A percentile compares a stretch with the other conserved stretches of the same genome.
These are phyloP conservation scores for Protaetia brevitarsis DNA, from an alignment of 1,140 invertebrate genomes.

Conservation along the genomic window DNA sequence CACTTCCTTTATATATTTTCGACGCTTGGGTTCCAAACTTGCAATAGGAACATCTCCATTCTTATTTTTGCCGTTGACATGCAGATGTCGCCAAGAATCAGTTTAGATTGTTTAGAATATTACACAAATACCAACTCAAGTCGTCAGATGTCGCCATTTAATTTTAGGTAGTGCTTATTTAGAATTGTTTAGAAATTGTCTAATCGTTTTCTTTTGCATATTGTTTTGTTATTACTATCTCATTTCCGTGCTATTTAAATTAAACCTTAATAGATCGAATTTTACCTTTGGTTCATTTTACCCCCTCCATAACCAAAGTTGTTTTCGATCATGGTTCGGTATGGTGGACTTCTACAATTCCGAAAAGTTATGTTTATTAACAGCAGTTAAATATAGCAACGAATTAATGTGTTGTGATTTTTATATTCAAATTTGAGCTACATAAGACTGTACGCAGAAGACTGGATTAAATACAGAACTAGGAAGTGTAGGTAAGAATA, in stretches of 20 bases:
- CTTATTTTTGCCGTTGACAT: no score
- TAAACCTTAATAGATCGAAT: background rate
- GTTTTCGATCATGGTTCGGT: conserved; percentile 18
- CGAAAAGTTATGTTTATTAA: conserved; percentile 11
- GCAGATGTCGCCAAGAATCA: no score
- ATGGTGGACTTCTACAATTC: conserved; percentile 19
- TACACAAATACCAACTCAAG: background rate
- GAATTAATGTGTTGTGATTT: conserved; percentile 11
- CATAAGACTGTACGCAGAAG: background rate
- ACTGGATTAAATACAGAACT: background rate
- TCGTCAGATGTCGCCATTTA: background rate
- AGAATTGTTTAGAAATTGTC: background rate
- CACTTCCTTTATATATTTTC: no score
- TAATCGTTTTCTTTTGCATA: background rate
- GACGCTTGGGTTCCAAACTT: no score
- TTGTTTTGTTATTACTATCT: background rate
- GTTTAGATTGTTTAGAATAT: no score
- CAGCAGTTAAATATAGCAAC: conserved; percentile 12
- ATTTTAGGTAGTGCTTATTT: background rate
- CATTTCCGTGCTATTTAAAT: background rate
- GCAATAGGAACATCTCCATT: no score
- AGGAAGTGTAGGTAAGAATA: background rate
- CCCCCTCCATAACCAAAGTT: conserved; percentile 20
- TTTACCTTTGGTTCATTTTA: background rate
- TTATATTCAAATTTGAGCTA: background rate